Conservation (phyloP, 2,113 vertebrate species). For the Solea solea region DNA sequence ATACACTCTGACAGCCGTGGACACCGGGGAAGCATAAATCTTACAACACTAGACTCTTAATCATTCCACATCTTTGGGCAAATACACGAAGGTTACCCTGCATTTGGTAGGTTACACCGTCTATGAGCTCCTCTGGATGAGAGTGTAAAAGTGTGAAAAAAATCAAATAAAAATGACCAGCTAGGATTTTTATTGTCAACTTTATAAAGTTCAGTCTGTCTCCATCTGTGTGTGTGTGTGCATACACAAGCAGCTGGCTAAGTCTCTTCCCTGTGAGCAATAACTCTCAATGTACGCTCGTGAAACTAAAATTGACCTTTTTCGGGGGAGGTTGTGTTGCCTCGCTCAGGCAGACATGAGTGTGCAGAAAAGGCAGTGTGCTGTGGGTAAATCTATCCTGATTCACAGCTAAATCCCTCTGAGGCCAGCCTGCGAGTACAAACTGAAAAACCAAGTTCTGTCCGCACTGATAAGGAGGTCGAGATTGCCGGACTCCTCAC, state of each 20-base stretch:
- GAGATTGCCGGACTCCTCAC: conserved; percentile 60
- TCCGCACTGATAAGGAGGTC: conserved; percentile 68
- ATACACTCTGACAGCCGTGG: conserved; percentile 50
- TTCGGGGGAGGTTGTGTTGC: conserved; percentile 20
- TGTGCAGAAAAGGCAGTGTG: conserved; percentile 61
- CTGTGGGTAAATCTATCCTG: conserved; percentile 55
- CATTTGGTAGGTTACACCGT: conserved; percentile 32
- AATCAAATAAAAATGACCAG: neutral
- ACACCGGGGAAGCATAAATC: conserved; percentile 53
- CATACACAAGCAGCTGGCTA: conserved; percentile 11
- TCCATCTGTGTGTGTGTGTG: neutral
- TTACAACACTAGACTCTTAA: conserved; percentile 40
- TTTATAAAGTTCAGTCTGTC: conserved; percentile 7
- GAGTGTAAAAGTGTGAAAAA: conserved; percentile 1
- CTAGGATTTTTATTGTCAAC: neutral
- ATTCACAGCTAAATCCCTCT: conserved; percentile 62
- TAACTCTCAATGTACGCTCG: conserved; percentile 20
- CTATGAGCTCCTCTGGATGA: neutral
- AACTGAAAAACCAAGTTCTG: conserved; percentile 58
- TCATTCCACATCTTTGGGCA: conserved; percentile 54
- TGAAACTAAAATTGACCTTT: conserved; percentile 41
- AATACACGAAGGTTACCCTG: conserved; percentile 40
- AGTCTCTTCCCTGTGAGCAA: conserved; percentile 18
- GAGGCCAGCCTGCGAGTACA: conserved; percentile 59
- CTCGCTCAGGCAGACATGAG: conserved; percentile 59